A percentile compares a stretch with the other conserved stretches of the same genome.
phyloP scores from a whole-genome alignment of 2,113 vertebrate genomes.

The Zapornia atra region DNA sequence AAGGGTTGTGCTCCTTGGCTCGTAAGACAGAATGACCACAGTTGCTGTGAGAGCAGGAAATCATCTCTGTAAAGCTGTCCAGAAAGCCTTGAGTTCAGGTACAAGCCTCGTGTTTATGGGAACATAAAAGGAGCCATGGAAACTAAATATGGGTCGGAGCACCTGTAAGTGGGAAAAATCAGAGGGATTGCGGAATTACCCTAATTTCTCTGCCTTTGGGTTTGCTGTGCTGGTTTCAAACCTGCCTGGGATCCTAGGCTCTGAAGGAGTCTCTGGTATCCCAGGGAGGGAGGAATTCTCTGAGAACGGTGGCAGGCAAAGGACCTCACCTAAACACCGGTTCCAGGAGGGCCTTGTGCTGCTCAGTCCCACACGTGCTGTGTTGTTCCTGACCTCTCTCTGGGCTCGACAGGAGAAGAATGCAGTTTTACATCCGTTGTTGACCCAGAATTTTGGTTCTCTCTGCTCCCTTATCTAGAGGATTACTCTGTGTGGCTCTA shows the following conservation, averaged over 20 bases:
- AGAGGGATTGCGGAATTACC: not conserved
- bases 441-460: not conserved
- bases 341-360: fast-evolving
- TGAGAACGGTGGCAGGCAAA: not conserved
- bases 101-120: constrained; percentile 32
- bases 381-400: not conserved
- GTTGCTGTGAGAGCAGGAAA: not conserved
- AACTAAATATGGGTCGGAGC: constrained; percentile 42
- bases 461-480: not conserved
- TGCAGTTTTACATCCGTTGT: not conserved
- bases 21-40: constrained; percentile 11
- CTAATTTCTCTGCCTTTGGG: not conserved
- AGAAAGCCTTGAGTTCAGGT: constrained; percentile 27
- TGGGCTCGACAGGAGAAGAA: not conserved
- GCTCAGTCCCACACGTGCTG: not conserved
- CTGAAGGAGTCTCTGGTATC: not conserved
- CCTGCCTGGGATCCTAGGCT: not conserved
- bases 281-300: not conserved
- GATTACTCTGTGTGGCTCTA: not conserved
- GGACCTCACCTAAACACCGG: not conserved
- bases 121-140: constrained; percentile 53
- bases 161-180: not conserved
- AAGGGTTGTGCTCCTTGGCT: not conserved
- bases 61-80: constrained; percentile 49
- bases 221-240: not conserved